phyloP scores from a whole-genome alignment of 2,113 vertebrate genomes.

The Forbesichthys papilliferus region DNA sequence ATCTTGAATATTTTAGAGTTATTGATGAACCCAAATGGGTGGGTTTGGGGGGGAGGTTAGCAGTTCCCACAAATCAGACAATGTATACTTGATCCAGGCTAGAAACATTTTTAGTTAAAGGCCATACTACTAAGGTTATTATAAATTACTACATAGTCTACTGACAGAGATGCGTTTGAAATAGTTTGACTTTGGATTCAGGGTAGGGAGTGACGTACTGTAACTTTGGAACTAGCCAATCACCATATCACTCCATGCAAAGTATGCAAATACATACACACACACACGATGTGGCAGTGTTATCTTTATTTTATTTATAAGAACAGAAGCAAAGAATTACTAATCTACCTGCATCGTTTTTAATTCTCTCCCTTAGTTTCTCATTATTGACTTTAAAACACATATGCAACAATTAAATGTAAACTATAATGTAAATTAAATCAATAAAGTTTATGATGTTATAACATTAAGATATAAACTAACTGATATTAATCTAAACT shows the following conservation, averaged over 20 bases:
- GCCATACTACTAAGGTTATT: no score
- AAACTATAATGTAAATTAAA: slow-evolving; percentile 23
- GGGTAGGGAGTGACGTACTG: no score
- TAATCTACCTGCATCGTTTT: slow-evolving; percentile 7
- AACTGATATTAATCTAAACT: background rate
- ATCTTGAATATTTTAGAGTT: no score
- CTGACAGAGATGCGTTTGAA: no score
- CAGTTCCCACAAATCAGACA: background rate
- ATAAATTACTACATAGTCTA: no score
- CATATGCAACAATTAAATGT: slow-evolving; percentile 11
- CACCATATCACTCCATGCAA: no score
- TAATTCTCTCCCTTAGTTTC: slow-evolving; percentile 7
- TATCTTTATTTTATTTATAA: background rate
- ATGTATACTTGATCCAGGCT: background rate
- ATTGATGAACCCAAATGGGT: no score
- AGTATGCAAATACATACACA: no score
- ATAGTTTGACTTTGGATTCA: no score
- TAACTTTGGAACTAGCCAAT: no score
- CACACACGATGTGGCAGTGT: no score
- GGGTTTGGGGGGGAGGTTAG: no score
- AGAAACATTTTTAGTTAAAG: background rate
- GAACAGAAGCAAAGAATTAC: slow-evolving; percentile 36
- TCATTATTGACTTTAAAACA: background rate
- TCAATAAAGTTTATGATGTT: background rate
- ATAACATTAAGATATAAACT: background rate